A percentile compares a stretch with the other conserved stretches of the same genome.
Conservation (phyloP, 2,888 invertebrate species). For the Hetaerina titia region DNA sequence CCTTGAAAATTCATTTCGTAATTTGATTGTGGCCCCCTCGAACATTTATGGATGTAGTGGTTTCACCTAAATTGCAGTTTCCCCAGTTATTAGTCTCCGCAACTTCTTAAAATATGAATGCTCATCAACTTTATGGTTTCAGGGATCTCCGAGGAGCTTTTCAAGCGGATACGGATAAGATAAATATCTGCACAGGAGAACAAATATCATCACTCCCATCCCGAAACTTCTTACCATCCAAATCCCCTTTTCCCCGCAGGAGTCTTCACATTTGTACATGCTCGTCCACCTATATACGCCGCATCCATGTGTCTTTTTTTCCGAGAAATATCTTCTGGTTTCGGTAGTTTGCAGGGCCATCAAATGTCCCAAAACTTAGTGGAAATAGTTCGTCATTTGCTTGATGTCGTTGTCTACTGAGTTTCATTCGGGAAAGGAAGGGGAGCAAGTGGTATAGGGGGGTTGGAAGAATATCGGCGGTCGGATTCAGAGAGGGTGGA, state of each 20-base stretch:
- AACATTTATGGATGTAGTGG: no score
- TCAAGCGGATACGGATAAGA: background rate
- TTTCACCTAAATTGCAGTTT: no score
- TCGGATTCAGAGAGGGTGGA: background rate
- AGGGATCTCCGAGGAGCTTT: background rate
- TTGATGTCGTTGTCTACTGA: background rate
- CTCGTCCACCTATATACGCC: background rate
- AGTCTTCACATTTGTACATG: background rate
- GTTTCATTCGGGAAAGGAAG: background rate
- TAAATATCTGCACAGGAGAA: background rate
- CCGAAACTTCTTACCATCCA: background rate
- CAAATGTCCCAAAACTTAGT: background rate
- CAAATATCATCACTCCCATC: background rate
- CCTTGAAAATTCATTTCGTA: no score
- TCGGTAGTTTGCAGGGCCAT: constrained; percentile 11
- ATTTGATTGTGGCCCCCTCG: no score
- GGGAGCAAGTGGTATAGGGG: background rate
- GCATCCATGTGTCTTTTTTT: background rate
- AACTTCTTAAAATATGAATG: background rate
- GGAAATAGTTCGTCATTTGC: constrained; percentile 29
- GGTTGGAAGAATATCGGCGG: background rate
- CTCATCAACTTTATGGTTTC: background rate
- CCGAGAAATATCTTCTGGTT: background rate
- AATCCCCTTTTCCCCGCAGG: background rate
- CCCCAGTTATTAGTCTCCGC: no score